A percentile compares a stretch with the other conserved stretches of the same genome.
These are phyloP conservation scores for Meandrusa payeni DNA, from an alignment of 2,888 invertebrate species.

Conservation along the genomic window DNA sequence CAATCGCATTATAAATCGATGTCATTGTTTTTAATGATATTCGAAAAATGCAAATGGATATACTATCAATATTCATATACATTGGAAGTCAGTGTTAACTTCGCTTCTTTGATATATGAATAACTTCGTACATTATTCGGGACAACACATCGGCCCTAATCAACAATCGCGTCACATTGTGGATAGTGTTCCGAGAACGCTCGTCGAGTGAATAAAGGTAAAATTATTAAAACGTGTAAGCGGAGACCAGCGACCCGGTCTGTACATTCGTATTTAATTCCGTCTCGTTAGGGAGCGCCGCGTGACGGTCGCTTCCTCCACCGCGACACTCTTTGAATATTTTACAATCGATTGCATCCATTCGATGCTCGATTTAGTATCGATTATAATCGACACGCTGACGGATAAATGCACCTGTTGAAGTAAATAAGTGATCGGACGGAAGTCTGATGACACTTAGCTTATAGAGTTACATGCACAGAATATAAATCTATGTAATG, in stretches of 20 bases:
- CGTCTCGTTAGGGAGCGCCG: constrained; percentile 60
- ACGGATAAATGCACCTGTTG: constrained; percentile 20
- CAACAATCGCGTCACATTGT: constrained; percentile 56
- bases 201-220: constrained; percentile 58
- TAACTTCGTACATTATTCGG: constrained; percentile 35
- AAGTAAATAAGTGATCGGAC: constrained; percentile 15
- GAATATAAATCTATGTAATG: constrained; percentile 3
- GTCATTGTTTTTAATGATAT: constrained; percentile 1
- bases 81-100: constrained; percentile 12
- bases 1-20: constrained; percentile 3
- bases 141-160: constrained; percentile 54
- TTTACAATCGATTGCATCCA: constrained; percentile 22
- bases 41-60: neutral
- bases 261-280: constrained; percentile 72
- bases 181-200: constrained; percentile 54
- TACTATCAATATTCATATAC: constrained; percentile 26
- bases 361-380: constrained; percentile 24
- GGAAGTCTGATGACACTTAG: constrained; percentile 20
- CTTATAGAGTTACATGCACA: constrained; percentile 7
- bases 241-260: constrained; percentile 42
- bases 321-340: constrained; percentile 60
- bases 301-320: constrained; percentile 68
- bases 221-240: constrained; percentile 62
- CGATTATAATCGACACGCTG: constrained; percentile 24
- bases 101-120: neutral